phyloP scores from a whole-genome alignment of 1,140 invertebrate genomes.

The Zophobas atratus region DNA sequence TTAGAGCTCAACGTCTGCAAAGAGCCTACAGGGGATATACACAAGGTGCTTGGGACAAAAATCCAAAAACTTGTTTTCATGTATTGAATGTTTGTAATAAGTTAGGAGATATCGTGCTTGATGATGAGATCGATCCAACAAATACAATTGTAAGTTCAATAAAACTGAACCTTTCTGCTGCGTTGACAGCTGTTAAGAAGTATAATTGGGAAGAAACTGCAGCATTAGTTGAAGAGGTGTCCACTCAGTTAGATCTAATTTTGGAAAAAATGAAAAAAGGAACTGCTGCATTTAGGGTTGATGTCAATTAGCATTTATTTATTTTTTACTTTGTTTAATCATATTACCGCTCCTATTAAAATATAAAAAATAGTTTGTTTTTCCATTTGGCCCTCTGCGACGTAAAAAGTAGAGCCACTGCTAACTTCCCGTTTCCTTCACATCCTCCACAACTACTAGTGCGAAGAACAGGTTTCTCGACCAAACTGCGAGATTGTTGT shows the following conservation, averaged over 20 bases:
- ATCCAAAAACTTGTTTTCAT: conserved; percentile 69
- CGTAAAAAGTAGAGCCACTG: no score
- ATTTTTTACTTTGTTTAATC: conserved; percentile 12
- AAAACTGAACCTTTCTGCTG: conserved; percentile 62
- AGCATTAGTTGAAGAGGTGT: conserved; percentile 51
- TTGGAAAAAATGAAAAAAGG: conserved; percentile 55
- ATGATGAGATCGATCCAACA: conserved; percentile 59
- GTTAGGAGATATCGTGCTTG: conserved; percentile 60
- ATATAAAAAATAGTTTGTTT: background rate
- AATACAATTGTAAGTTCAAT: conserved; percentile 62
- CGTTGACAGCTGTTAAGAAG: conserved; percentile 62
- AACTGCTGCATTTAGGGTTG: conserved; percentile 8
- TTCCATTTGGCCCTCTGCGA: no score
- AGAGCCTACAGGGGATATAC: conserved; percentile 76
- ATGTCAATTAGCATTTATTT: conserved; percentile 21
- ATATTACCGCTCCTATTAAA: background rate
- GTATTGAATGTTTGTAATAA: conserved; percentile 65
- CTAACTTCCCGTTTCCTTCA: no score
- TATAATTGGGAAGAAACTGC: conserved; percentile 59
- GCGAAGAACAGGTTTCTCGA: no score
- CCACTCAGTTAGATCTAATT: conserved; percentile 51
- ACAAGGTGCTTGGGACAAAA: conserved; percentile 76
- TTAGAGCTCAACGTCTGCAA: conserved; percentile 75
- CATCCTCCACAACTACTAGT: no score
- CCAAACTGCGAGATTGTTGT: no score